A percentile compares a stretch with the other conserved stretches of the same genome.
These are phyloP conservation scores for Lasioglossum morio DNA, from an alignment of 2,888 invertebrate species.

Conservation along the genomic window DNA sequence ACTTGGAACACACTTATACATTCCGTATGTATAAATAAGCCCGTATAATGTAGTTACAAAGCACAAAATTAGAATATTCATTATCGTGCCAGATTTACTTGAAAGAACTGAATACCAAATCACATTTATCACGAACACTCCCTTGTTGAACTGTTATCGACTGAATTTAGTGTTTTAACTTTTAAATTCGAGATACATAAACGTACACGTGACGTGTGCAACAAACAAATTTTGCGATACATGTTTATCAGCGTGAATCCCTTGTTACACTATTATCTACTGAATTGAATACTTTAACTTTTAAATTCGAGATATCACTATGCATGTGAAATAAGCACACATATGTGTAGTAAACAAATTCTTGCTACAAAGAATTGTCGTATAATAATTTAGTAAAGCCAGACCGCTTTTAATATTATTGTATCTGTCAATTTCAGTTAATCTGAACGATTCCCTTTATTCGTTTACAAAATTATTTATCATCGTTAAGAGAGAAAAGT, in stretches of 20 bases:
- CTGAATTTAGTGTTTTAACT: background rate
- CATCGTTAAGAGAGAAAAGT: background rate
- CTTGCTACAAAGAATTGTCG: background rate
- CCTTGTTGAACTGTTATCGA: background rate
- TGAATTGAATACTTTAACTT: background rate
- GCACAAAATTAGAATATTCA: slow-evolving; percentile 39
- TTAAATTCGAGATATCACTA: background rate
- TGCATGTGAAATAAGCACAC: too few species aligned
- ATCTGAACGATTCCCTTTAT: background rate
- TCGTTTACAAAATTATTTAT: background rate
- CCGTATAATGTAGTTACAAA: slow-evolving; percentile 26
- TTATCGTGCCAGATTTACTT: background rate
- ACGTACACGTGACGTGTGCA: background rate
- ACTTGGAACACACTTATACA: slow-evolving; percentile 43
- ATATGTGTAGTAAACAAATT: background rate
- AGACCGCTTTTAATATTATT: background rate
- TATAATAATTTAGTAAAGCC: background rate
- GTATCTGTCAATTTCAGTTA: background rate
- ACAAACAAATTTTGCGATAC: background rate
- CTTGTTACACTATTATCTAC: background rate
- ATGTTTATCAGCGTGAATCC: background rate
- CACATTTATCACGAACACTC: background rate
- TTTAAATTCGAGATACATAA: background rate
- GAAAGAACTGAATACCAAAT: background rate
- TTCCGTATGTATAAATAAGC: slow-evolving; percentile 33